Evolutionary conservation across 2,888 invertebrate species (phyloP).

Genomic region (Drosophila rubida): DNA sequence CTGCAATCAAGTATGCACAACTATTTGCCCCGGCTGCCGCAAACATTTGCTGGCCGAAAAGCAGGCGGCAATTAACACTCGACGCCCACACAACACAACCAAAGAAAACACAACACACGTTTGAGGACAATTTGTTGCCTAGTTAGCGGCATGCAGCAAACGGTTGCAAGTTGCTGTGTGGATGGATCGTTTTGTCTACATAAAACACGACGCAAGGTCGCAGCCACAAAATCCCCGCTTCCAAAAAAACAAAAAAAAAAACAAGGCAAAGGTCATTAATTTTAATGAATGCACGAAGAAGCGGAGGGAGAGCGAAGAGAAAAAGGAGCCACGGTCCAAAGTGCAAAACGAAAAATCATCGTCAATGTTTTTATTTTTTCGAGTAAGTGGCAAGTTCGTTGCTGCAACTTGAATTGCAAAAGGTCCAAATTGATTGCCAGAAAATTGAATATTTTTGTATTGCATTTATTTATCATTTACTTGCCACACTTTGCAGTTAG

Average conservation of each 20-base stretch:
- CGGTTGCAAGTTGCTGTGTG: too few relatives aligned
- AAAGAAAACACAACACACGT: neutral
- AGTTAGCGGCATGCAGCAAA: too few relatives aligned
- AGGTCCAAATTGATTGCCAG: too few relatives aligned
- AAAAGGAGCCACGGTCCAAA: too few relatives aligned
- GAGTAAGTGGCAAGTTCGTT: neutral
- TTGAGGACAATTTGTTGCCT: conserved; percentile 5
- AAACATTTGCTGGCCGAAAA: too few relatives aligned
- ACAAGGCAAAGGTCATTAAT: neutral
- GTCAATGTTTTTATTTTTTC: neutral
- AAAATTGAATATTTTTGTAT: too few relatives aligned
- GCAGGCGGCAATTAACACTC: conserved; percentile 54
- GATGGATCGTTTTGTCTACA: too few relatives aligned
- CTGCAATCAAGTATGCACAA: conserved; percentile 63
- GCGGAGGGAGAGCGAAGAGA: neutral
- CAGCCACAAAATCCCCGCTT: neutral
- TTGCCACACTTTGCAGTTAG: neutral
- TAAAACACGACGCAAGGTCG: too few relatives aligned
- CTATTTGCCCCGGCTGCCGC: conserved; percentile 32
- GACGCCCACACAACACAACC: neutral
- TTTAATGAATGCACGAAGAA: conserved; percentile 1
- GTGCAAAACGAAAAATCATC: conserved; percentile 1
- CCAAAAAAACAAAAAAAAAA: neutral
- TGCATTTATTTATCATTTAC: neutral
- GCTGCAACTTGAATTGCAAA: too few relatives aligned